Evolutionary conservation across 2,888 invertebrate species (phyloP), one percentile per base, ranked within the genome.

Genomic region (Hypomecis atomaria): DNA sequence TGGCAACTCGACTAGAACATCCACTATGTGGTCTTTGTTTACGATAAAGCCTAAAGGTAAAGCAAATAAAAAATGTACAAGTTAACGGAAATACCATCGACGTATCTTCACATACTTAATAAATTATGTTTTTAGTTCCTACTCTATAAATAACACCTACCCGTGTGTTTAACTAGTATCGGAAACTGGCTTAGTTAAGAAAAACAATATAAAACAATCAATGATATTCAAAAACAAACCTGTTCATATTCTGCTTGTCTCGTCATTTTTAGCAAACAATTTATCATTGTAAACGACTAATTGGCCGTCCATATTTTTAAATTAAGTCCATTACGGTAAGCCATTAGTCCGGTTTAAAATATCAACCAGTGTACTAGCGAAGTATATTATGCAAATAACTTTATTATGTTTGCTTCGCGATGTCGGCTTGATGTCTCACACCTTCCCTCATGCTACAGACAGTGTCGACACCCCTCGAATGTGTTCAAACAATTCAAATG

Each of bases 381-480:
- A 78, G 78, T 77, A 73, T 62, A 80, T 81, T 88, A 89, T 89
- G 85, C 79, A 82, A 88, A 89, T 87, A 77, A 72, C 70, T 75
- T 79, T 81, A 77, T 81, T 84, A 38, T 13, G 38, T 38, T 59
- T 67, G 61, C 67, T 37, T 50, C 33, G 63, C 73, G 71, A 81
- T n/a, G n/a, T n/a, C n/a, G 72, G 83, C 83, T 83, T 86, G 84
- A 85, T 86, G 79, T 84, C 84, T 88, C 81, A 76, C 88, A 86
- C 88, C 86, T 87, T 85, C 84, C 85, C 84, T 75, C 67, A 57
- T 52, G 10, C 52, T 40, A 23, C 23, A 23, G 23, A 38, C 38
- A 60, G 33, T 23, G 23, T 65, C 59, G 67, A 65, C 81, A 82
- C 83, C 87, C 87, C 83, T 79, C 66, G 67, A 66, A 70, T 56